Evolutionary conservation across 1,140 invertebrate genomes (phyloP), one percentile per base, ranked within the genome.

Genomic region (Drosophila serrata): DNA sequence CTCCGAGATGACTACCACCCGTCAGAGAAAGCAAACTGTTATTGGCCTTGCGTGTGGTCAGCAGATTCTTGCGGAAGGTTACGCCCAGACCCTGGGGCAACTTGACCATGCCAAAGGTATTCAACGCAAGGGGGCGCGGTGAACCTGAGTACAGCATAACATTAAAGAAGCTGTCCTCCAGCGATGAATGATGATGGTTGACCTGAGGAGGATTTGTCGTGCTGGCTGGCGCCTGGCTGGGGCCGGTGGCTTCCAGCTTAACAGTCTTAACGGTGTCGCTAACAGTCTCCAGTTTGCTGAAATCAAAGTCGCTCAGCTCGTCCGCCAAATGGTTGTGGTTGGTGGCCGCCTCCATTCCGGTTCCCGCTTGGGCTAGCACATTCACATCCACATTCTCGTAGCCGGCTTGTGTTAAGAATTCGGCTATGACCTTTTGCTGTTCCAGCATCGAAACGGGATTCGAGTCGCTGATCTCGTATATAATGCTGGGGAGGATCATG

Each of bases 371-470:
- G 33, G 51, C 15, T 39, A 76, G 46, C 46, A 88, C 82, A 55
- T 86, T 78, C 13, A 88, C 74, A 29, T 86, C 82, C 12, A 90
- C 81, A 42, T 90, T 85, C 40, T 90, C 79, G 24, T 88, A 88
- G 27, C 81, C 88, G 6, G 88, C 88, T 19, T 91, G 84, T 8
- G 76, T 91, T 6, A 92, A 65, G 53, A 92, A 92, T 24, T 92
- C 90, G 6, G 81, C 91, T 11, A 92, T 75, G 13, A 88, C 81
- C 70, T 92, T 81, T 19, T 92, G 90, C 53, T 92, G 91, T 56
- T 92, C 91, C 69, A 92, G 67, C 63, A 92, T 85, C 8, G 86
- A 84, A 15, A 87, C 82, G 58, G 90, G 87, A 68, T 92, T 92
- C 27, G 79, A 85, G 24, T 76, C 85, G 2, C 72, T 85, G 70